Evolutionary conservation across 2,888 invertebrate genomes (phyloP), one percentile per base, ranked within the genome.

Genomic region (Leptothorax acervorum): DNA sequence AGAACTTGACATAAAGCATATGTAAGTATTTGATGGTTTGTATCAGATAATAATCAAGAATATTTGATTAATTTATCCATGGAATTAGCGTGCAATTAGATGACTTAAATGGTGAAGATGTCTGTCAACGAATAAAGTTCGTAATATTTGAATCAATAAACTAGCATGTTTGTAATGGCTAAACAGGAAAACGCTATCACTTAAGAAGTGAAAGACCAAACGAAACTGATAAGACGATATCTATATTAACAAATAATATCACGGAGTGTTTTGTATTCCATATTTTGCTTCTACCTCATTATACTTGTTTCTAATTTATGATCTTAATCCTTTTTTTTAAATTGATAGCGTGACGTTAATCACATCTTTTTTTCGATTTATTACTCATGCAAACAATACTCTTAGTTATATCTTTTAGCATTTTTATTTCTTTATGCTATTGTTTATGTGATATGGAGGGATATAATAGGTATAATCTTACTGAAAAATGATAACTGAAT

Each of bases 61-160:
- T 83, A 60, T 86, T 84, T 79, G 84, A 62, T 53, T 81, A 82
- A 87, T 87, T 89, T 74, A 87, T 85, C 57, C 39, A 6, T n/a
- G 71, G 11, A n/a, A 28, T 31, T 66, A 51, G 42, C 11, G 9
- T 55, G 23, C 53, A 23, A 55, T 55, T 55, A 23, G 23, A 28
- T 45, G 42, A 55, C 3, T 11, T 63, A 35, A 55, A 57, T 68
- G 31, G 4, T 23, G 9, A 63, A 23, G 18, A 63, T 18, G 28
- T 0, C 5, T 42, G n/a, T 31, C 42, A 53, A 76, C 23, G 18
- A 78, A 55, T 78, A 31, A 57, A 31, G 42, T 4, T n/a, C 18
- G 12, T 57, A 45, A 66, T 78, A n/a, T 35, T 42, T 68, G n/a
- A 55, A n/a, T 55, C 18, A 55, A 57, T 57, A 57, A 78, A 45